phyloP scores from a whole-genome alignment of 2,113 vertebrate species.

The Stictonetta naevosa region DNA sequence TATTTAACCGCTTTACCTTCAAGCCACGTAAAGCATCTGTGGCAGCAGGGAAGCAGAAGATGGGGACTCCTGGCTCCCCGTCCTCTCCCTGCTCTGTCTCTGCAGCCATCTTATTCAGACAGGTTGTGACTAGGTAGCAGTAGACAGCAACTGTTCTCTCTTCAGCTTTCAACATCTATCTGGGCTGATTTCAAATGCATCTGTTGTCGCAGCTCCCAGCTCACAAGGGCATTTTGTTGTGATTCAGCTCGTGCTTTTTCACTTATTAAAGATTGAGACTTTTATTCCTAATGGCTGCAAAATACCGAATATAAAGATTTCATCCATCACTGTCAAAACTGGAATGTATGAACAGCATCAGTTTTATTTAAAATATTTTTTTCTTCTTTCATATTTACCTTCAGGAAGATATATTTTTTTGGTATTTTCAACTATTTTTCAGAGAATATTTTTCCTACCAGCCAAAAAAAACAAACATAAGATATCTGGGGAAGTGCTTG shows the following conservation, averaged over 20 bases:
- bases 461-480: background rate
- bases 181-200: conserved; percentile 7
- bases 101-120: conserved; percentile 39
- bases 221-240: background rate
- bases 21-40: background rate
- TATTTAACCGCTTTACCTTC: background rate
- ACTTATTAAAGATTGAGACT: background rate
- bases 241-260: background rate
- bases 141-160: conserved; percentile 13
- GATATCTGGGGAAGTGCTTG: background rate
- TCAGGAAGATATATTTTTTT: background rate
- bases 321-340: conserved; percentile 14
- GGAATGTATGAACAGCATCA: background rate
- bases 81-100: background rate
- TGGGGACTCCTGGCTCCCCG: rapidly evolving
- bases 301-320: background rate
- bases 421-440: background rate
- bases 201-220: background rate
- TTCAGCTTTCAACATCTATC: background rate
- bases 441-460: background rate
- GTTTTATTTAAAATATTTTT: background rate
- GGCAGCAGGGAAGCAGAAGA: background rate
- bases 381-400: background rate
- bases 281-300: conserved; percentile 13
- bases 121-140: background rate